These are phyloP conservation scores for Chloropsis cyanopogon DNA, from an alignment of 2,113 vertebrate species.

Conservation along the genomic window DNA sequence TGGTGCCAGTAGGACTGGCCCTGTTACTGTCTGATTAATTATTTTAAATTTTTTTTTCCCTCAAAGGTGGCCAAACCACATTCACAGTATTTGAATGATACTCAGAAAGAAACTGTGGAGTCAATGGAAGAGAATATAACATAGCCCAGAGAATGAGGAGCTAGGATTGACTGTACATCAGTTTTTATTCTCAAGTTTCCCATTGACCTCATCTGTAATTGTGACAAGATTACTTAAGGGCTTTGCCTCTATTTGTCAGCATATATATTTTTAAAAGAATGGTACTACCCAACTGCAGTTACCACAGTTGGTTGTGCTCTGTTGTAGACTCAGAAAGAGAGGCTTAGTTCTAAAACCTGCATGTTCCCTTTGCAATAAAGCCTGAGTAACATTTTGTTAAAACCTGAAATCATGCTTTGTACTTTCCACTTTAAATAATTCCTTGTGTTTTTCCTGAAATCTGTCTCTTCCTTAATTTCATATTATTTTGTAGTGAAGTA, in stretches of 20 bases:
- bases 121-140: background rate
- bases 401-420: background rate
- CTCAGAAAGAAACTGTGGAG: background rate
- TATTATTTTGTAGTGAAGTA: background rate
- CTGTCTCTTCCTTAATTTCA: background rate
- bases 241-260: background rate
- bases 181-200: background rate
- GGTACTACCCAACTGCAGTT: background rate
- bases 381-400: background rate
- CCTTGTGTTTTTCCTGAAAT: background rate
- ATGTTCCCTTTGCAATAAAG: background rate
- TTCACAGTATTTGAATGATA: background rate
- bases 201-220: background rate
- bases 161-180: background rate
- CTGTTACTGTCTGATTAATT: background rate
- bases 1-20: background rate
- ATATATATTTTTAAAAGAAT: background rate
- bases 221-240: background rate
- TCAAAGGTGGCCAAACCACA: background rate
- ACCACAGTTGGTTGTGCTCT: background rate
- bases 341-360: background rate
- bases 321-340: background rate
- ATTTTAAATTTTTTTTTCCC: background rate
- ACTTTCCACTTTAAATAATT: background rate
- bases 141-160: background rate